phyloP scores from a whole-genome alignment of 1,140 invertebrate species.

The Copidosoma floridanum region DNA sequence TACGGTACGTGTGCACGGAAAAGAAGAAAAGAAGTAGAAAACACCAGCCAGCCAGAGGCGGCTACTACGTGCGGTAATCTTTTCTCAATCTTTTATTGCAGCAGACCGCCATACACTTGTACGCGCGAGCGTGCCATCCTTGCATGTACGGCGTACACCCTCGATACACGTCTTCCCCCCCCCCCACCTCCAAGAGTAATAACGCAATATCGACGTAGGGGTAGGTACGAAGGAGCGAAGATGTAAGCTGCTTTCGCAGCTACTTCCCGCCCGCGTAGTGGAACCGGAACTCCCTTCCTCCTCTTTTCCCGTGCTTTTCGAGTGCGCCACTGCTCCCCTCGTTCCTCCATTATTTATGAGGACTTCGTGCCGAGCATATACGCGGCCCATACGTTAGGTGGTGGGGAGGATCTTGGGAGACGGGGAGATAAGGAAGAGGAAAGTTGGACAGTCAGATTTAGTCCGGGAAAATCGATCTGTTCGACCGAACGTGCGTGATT shows the following conservation, averaged over 20 bases:
- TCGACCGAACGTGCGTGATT: not conserved
- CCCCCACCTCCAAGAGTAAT: conserved; percentile 39
- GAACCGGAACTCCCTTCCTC: not conserved
- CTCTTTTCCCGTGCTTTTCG: not conserved
- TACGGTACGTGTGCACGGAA: too few species aligned
- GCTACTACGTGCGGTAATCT: conserved; percentile 41
- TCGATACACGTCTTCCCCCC: not conserved
- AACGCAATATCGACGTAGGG: conserved; percentile 41
- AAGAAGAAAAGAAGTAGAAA: too few species aligned
- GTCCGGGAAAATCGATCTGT: too few species aligned
- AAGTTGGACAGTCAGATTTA: not conserved
- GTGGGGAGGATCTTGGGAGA: not conserved
- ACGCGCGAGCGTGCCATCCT: not conserved
- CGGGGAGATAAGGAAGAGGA: not conserved
- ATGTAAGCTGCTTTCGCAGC: conserved; percentile 42
- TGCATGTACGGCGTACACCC: too few species aligned
- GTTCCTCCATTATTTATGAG: conserved; percentile 46
- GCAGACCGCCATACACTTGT: not conserved
- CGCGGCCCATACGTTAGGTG: conserved; percentile 21
- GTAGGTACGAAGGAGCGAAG: conserved; percentile 22
- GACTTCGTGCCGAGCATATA: conserved; percentile 43
- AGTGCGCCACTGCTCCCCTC: conserved; percentile 31
- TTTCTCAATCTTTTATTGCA: conserved; percentile 43
- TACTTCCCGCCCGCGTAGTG: conserved; percentile 33
- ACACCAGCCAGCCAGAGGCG: too few species aligned